A percentile compares a stretch with the other conserved stretches of the same genome.
Conservation (phyloP, 2,113 vertebrate species). For the Tringa solitaria region DNA sequence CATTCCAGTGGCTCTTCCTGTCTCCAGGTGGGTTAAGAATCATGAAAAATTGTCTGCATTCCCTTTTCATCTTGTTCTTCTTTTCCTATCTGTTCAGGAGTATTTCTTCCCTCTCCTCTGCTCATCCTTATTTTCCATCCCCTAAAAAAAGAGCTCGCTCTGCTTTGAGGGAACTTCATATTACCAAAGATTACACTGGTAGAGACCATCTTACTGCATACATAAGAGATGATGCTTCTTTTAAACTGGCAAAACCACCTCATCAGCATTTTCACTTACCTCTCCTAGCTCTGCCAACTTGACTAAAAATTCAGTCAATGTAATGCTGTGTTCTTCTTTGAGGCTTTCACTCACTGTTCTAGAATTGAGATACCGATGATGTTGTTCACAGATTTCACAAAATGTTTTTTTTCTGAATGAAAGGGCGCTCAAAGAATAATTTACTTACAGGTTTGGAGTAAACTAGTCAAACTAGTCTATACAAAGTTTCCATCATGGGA, state of each 20-base stretch:
- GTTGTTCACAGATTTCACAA: not conserved
- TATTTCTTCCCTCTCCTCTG: not conserved
- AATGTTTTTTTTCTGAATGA: not conserved
- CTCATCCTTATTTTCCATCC: not conserved
- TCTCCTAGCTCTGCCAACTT: not conserved
- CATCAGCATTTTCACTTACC: not conserved
- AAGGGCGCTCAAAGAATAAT: not conserved
- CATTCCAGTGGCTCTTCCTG: not conserved
- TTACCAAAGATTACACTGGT: not conserved
- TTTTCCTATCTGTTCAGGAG: not conserved
- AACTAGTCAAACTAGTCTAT: not conserved
- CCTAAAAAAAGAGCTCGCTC: not conserved
- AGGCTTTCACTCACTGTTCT: not conserved
- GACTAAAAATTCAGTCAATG: not conserved
- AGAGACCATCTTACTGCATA: not conserved
- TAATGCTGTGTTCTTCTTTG: not conserved
- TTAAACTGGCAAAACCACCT: not conserved
- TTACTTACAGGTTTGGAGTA: not conserved
- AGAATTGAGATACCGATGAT: not conserved
- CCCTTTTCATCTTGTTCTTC: not conserved
- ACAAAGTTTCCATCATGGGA: not conserved
- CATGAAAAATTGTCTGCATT: not conserved
- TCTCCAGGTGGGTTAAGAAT: not conserved
- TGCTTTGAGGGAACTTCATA: not conserved
- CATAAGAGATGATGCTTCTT: not conserved